Base-by-base conservation (phyloP, 2,113 vertebrate genomes). In the Prunella himalayana region DNA sequence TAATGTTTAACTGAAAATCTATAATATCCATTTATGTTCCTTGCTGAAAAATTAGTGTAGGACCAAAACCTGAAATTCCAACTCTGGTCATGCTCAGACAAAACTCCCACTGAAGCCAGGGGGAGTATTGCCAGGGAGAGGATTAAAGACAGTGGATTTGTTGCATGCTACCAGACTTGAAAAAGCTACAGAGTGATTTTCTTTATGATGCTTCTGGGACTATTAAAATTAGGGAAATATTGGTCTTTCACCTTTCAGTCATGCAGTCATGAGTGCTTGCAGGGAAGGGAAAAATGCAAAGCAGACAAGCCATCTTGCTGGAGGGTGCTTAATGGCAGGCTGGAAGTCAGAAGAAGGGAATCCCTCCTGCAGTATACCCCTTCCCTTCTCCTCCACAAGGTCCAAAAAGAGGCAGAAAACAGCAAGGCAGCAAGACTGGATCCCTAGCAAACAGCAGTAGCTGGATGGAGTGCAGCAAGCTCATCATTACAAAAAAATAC, bases 1-100 rank as follows among this genome's bases (percentile, higher is more conserved):
- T 96, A 97, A 97, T 66, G 77, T 92, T 97, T 96, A 97, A 97
- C 90, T 76, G 87, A 97, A 98, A 97, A 96, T 97, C 92, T 91
- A 97, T 97, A 97, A 96, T 95, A 94, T 80, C 53, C 49, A 76
- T 90, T 95, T 93, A 47, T 96, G 76, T 96, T 92, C 61, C 95
- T 90, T 57, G 33, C 71, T 95, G 82, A 97, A 73, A 97, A 97
- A 97, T 97, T 97, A 97, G 95, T 88, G 86, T 39, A 95, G 47
- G 76, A 95, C 53, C 63, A 95, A 82, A 96, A 77, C 47, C 18
- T 71, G 66, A 90, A 92, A 96, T 82, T 81, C 66, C 33, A 53
- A 41, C 50, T 80, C 73, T 37, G 39, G 63, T 94, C 95, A 91
- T 92, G 73, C 85, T 94, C 82, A 96, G 82, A 75, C 50, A 94